A percentile compares a stretch with the other conserved stretches of the same genome.
phyloP scores from a whole-genome alignment of 37 sponge, comb jelly and placozoan species.

The Oscarella lobularis region DNA sequence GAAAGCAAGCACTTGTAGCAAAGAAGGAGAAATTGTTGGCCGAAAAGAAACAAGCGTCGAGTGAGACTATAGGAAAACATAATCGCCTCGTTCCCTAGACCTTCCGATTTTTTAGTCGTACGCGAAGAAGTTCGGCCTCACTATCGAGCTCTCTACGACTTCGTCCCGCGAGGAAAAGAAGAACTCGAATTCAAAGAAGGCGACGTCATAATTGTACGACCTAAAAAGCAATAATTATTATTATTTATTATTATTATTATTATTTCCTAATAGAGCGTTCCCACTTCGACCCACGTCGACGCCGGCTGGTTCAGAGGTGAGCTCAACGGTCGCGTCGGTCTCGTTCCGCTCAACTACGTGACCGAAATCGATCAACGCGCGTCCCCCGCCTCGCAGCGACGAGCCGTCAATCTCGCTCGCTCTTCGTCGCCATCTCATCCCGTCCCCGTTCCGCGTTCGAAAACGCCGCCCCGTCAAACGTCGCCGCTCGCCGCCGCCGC shows the following conservation, averaged over 20 bases:
- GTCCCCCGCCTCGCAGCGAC: not conserved
- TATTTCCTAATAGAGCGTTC: too few species aligned
- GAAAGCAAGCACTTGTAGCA: not conserved
- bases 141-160: not conserved
- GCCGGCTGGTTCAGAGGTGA: not conserved
- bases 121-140: too few species aligned
- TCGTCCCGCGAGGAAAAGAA: not conserved
- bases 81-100: too few species aligned
- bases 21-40: not conserved
- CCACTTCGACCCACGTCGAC: not conserved
- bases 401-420: not conserved
- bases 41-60: not conserved
- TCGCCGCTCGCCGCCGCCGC: not conserved
- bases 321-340: not conserved
- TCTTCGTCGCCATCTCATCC: too few species aligned
- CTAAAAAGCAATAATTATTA: too few species aligned
- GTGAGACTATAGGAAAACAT: too few species aligned
- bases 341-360: not conserved
- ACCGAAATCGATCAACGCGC: not conserved
- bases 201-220: not conserved
- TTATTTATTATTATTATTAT: too few species aligned
- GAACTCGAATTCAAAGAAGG: conserved; percentile 3
- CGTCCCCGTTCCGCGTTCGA: too few species aligned
- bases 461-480: not conserved
- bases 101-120: too few species aligned